phyloP scores from a whole-genome alignment of 2,113 vertebrate species.

The Cryptotis parvus region DNA sequence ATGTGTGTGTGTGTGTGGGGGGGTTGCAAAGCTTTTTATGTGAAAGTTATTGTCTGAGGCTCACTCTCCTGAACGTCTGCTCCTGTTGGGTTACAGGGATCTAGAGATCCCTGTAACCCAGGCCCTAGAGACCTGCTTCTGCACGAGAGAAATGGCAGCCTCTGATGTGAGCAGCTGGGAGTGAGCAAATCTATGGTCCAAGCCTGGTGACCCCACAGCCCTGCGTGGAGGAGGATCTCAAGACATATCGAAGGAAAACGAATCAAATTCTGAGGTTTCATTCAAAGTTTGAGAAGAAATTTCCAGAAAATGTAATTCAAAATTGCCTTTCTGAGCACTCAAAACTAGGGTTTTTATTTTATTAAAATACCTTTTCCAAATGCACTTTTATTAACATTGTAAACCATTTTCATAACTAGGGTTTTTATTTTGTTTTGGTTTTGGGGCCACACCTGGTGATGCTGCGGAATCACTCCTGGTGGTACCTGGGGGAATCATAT shows the following conservation, averaged over 20 bases:
- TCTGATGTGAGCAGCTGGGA: background rate
- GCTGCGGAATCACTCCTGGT: too few relatives aligned
- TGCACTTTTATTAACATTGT: too few relatives aligned
- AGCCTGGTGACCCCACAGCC: background rate
- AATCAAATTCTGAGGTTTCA: background rate
- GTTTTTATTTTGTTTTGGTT: too few relatives aligned
- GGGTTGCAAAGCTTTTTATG: background rate
- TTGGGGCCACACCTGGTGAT: too few relatives aligned
- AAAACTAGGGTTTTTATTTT: background rate
- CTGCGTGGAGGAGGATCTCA: background rate
- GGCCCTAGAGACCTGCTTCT: too few relatives aligned
- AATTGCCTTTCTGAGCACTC: conserved; percentile 16
- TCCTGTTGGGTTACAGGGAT: background rate
- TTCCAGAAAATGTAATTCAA: conserved; percentile 5
- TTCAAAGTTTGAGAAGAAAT: conserved; percentile 29
- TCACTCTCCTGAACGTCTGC: background rate
- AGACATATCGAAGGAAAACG: too few relatives aligned
- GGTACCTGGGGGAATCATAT: too few relatives aligned
- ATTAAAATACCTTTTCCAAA: too few relatives aligned
- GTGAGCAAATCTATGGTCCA: too few relatives aligned
- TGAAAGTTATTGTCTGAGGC: background rate
- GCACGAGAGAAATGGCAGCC: background rate
- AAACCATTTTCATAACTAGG: too few relatives aligned
- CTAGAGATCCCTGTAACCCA: too few relatives aligned
- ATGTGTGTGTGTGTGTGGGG: too few relatives aligned